Base-by-base conservation (phyloP, 2,888 invertebrate species). In the Odontomyia ornata region DNA sequence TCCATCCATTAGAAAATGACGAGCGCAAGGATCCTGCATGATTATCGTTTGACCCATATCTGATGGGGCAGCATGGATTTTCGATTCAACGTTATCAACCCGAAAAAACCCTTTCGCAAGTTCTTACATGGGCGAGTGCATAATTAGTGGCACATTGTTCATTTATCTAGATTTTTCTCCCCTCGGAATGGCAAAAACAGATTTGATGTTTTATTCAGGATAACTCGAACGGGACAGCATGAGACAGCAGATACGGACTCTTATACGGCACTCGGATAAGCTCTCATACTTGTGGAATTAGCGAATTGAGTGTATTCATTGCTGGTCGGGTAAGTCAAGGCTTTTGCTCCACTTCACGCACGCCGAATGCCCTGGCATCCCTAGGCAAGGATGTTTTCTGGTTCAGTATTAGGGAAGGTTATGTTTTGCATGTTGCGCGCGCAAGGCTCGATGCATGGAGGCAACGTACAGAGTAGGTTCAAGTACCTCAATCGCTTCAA, bases 321-420 rank as follows among this genome's bases (percentile, higher is more conserved):
- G 30, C 23, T 46, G 25, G 13, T 13, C 21, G 69, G 28, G 46
- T 28, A 69, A 43, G 69, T 69, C 69, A 69, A 69, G 69, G 69
- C 69, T 69, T 15, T 46, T 28, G 30, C 30, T 69, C 69, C 30
- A 9, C 30, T 69, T 30, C 69, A 47, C 46, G 69, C 69, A 69
- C 47, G 21, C 30, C 21, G 25, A 23, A 46, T 47, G 69, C 69
- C 69, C 69, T 69, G 69, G 25, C 73, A 73, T 60, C 57, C 60
- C 36, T 57, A 52, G 36, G 43, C 15, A 60, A 21, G 60, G 73
- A 73, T 73, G 73, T 52, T 73, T 73, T 73, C 73, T 73, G 73
- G 73, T 73, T 67, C 73, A 73, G 73, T 27, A 73, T 73, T 73
- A 73, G 57, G 73, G 52, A 73, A 57, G 73, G 73, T 73, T 73